Evolutionary conservation across 2,797 vertebrate species (phyloP).

Genomic region (Helicolenus hilgendorfi): DNA sequence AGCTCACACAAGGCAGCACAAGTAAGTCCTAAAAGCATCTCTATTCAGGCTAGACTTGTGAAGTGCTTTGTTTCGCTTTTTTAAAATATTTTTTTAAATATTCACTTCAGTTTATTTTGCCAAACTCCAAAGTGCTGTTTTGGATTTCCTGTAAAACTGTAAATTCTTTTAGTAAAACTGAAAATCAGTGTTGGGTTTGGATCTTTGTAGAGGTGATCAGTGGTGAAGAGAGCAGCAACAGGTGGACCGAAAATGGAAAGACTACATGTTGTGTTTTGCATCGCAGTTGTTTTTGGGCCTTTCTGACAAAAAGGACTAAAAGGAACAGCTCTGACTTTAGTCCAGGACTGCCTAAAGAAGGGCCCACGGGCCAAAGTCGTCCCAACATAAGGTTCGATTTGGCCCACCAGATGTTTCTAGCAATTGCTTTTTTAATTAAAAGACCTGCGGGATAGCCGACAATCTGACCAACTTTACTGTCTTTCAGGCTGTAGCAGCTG

Average conservation of each 20-base stretch:
- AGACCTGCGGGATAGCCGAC: too few species aligned
- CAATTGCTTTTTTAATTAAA: too few species aligned
- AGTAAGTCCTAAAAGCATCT: background rate
- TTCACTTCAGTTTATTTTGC: background rate
- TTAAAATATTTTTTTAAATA: background rate
- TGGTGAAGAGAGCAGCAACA: background rate
- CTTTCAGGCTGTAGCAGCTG: background rate
- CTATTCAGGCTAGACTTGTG: background rate
- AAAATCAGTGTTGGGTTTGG: conserved; percentile 4
- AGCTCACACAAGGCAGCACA: background rate
- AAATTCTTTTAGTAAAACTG: conserved; percentile 21
- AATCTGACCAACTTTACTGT: too few species aligned
- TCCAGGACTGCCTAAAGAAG: too few species aligned
- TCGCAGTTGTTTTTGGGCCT: background rate
- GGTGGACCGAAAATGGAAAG: background rate
- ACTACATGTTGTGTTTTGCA: background rate
- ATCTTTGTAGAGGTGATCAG: background rate
- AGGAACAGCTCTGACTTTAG: background rate
- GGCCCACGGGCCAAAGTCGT: too few species aligned
- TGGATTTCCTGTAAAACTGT: conserved; percentile 15
- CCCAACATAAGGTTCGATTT: too few species aligned
- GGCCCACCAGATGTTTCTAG: too few species aligned
- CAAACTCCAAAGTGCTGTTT: conserved; percentile 2
- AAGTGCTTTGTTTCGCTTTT: background rate
- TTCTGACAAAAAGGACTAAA: background rate